Base-by-base conservation (phyloP, 2,113 vertebrate genomes). In the Perca flavescens region DNA sequence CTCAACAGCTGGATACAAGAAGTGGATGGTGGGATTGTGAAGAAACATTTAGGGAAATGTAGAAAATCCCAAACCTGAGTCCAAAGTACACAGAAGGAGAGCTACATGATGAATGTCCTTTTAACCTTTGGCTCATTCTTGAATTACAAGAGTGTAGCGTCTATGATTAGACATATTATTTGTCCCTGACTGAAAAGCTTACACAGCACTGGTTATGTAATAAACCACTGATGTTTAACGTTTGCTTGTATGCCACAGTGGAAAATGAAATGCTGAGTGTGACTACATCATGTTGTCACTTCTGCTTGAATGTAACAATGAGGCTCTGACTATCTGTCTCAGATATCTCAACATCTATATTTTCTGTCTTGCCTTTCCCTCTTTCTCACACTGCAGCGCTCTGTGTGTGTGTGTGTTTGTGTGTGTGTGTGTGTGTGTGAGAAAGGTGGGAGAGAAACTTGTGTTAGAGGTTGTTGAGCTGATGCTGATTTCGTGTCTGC, bases 401-500 rank as follows among this genome's bases (percentile, higher is more conserved):
- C 3, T 6, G 47, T 71, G 52, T 61, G 52, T 79, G 19, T 14
- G 3, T 16, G 50, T 4, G 12, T 47, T 15, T 47, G 47, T 2
- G 1, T 6, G 50, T 17, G 17, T 52, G 50, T 52, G 50, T 52
- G 5, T 19, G 19, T 53, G 50, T 53, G 50, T 21, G 6, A 10
- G 21, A 25, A 43, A 74, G 36, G 34, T 46, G 22, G 52, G 34
- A 57, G n/a, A 62, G 70, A 52, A 68, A 58, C 52, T 57, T 68
- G 57, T 64, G 83, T 49, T 31, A 36, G 25, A 50, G 53, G 25
- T 47, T 53, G 21, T 54, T 54, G 61, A 71, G 52, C 79, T 68
- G 43, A 0, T 61, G 73, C 21, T 50, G 22, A 15, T 40, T 31
- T 54, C 4, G 40, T 43, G 25, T 75, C 82, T 36, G 52, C 13